Evolutionary conservation across 1,140 invertebrate species (phyloP).

Genomic region (Drosophila athabasca): DNA sequence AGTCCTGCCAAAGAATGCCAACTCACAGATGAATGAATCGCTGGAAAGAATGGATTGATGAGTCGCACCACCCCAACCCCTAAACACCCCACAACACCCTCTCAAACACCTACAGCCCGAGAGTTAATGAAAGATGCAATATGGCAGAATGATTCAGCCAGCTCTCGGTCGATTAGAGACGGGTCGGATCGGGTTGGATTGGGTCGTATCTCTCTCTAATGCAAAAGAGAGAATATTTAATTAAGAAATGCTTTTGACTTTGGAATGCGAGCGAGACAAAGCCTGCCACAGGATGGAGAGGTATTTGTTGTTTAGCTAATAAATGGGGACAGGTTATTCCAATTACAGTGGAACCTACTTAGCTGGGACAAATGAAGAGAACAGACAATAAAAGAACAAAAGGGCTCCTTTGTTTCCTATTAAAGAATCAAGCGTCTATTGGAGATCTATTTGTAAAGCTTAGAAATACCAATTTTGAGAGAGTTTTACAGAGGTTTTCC

Average conservation of each 20-base stretch:
- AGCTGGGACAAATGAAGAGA: no score
- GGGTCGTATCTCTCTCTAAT: constrained; percentile 17
- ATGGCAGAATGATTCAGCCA: constrained; percentile 32
- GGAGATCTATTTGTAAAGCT: neutral
- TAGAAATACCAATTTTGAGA: no score
- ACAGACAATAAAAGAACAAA: no score
- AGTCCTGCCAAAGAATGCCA: constrained; percentile 2
- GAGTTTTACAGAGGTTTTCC: no score
- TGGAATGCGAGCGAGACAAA: constrained; percentile 9
- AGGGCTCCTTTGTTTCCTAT: no score
- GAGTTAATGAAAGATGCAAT: constrained; percentile 52
- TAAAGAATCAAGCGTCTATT: constrained; percentile 5
- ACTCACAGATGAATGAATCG: constrained; percentile 22
- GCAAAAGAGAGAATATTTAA: constrained; percentile 56
- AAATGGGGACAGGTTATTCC: constrained; percentile 8
- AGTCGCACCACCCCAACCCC: constrained; percentile 2
- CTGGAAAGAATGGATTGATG: constrained; percentile 2
- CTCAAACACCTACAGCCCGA: constrained; percentile 1
- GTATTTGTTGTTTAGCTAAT: constrained; percentile 4
- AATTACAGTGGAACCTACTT: no score
- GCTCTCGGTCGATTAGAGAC: no score
- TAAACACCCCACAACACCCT: neutral
- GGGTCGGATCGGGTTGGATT: no score
- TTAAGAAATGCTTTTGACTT: constrained; percentile 62
- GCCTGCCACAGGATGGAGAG: no score